A percentile compares a stretch with the other conserved stretches of the same genome.
Evolutionary conservation across 2,113 vertebrate genomes (phyloP).

Genomic region (Thomomys bottae): DNA sequence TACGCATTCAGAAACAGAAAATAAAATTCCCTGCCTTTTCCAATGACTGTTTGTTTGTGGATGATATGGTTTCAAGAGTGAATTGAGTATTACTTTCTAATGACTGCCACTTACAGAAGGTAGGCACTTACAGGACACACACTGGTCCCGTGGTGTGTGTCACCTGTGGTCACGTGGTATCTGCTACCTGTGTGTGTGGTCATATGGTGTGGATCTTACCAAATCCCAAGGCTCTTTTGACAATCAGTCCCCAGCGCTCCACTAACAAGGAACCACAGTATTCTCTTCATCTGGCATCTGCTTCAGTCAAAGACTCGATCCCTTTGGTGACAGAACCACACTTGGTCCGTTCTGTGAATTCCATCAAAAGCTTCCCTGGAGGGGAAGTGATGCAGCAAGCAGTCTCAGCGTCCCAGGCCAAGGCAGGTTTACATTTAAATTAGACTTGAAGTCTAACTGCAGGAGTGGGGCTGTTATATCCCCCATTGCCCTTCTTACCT

Average conservation of each 20-base stretch:
- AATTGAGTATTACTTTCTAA: conserved; percentile 27
- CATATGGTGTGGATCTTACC: too few species aligned
- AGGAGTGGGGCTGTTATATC: neutral
- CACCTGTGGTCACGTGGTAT: too few species aligned
- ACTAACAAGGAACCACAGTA: neutral
- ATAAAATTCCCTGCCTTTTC: neutral
- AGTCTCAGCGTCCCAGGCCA: conserved; percentile 3
- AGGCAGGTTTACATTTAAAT: neutral
- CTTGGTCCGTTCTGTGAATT: neutral
- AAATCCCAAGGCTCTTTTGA: neutral
- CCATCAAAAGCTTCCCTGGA: neutral
- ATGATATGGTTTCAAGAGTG: neutral
- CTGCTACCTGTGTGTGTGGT: too few species aligned
- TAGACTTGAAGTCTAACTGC: conserved; percentile 51
- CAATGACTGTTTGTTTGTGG: neutral
- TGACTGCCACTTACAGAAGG: neutral
- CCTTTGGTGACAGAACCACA: neutral
- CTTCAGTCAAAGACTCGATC: neutral
- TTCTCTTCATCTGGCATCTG: neutral
- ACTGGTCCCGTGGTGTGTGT: too few species aligned
- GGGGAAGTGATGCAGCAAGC: neutral
- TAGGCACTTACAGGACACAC: neutral
- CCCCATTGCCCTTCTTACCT: neutral
- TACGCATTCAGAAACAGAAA: neutral
- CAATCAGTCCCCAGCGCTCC: neutral